A percentile compares a stretch with the other conserved stretches of the same genome.
Conservation (phyloP, 1,140 invertebrate species). For the Cheumatopsyche charites region DNA sequence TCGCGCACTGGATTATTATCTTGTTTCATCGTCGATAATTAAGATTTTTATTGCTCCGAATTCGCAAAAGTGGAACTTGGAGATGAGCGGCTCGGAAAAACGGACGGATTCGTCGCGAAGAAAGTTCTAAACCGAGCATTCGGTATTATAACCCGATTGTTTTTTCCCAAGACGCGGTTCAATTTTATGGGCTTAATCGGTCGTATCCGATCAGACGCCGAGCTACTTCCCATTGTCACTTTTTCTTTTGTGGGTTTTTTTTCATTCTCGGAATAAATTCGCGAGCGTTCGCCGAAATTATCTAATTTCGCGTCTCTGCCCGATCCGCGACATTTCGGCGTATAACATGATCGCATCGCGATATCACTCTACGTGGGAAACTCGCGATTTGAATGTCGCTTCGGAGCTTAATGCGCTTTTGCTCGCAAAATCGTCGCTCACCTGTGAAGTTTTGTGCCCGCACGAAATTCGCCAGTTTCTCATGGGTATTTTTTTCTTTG, state of each 20-base stretch:
- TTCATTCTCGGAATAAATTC: background rate
- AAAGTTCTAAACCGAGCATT: background rate
- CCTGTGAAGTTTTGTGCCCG: too few species aligned
- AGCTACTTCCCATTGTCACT: constrained; percentile 13
- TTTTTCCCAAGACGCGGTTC: constrained; percentile 9
- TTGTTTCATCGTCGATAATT: too few species aligned
- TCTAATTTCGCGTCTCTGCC: background rate
- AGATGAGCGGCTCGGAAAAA: too few species aligned
- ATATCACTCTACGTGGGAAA: background rate
- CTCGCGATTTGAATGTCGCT: background rate
- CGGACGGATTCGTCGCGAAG: background rate
- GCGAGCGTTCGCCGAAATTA: background rate
- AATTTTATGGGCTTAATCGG: constrained; percentile 4
- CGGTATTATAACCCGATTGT: constrained; percentile 6
- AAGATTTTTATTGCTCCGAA: too few species aligned
- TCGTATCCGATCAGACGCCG: constrained; percentile 6
- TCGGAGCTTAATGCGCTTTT: too few species aligned
- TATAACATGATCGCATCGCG: background rate
- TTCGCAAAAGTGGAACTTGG: too few species aligned
- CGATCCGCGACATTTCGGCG: background rate
- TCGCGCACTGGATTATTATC: too few species aligned
- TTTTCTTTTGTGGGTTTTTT: constrained; percentile 2
- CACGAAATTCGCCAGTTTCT: too few species aligned
- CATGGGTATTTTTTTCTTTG: background rate
- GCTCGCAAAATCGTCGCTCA: too few species aligned